Evolutionary conservation across 2,113 vertebrate genomes (phyloP).

Genomic region (Petaurus breviceps): DNA sequence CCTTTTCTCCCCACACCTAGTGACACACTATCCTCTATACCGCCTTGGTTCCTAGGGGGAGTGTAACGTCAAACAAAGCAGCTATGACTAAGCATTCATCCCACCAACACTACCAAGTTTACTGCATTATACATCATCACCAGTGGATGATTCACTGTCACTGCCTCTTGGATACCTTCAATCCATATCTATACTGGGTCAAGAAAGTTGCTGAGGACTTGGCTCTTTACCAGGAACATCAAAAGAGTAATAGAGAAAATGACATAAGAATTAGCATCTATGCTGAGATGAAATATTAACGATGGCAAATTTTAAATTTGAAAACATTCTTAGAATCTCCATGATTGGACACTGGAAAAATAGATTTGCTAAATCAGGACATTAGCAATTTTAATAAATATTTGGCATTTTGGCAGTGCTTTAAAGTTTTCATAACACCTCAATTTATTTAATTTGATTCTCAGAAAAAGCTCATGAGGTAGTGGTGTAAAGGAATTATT

Average conservation of each 20-base stretch:
- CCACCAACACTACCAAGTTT: background rate
- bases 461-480: background rate
- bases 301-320: conserved; percentile 28
- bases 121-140: background rate
- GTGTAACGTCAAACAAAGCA: background rate
- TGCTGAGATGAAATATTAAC: conserved; percentile 29
- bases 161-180: background rate
- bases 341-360: background rate
- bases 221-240: background rate
- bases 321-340: conserved; percentile 2
- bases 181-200: background rate
- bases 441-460: background rate
- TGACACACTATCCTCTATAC: background rate
- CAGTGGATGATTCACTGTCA: background rate
- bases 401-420: background rate
- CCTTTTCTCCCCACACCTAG: background rate
- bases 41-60: background rate
- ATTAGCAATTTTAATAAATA: background rate
- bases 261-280: conserved; percentile 45
- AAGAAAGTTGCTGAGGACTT: background rate
- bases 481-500: background rate
- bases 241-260: background rate
- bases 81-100: background rate
- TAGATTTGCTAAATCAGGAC: background rate
- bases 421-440: background rate